Conservation (phyloP, 2,888 invertebrate species). For the Drosophila mimica region DNA sequence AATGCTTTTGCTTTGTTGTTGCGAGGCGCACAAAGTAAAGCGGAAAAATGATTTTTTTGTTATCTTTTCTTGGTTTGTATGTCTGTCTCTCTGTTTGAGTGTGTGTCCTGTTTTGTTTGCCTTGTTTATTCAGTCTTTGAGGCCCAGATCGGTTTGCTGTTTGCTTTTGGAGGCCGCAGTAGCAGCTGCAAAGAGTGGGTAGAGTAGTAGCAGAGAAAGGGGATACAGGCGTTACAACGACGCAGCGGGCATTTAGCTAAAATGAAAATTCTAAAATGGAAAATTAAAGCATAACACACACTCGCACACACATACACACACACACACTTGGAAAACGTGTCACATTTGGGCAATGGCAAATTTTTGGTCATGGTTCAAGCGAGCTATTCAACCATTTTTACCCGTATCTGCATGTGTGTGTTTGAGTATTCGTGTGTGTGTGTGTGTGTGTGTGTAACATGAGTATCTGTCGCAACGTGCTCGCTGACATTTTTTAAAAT, state of each 20-base stretch:
- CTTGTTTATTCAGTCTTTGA: constrained; percentile 73
- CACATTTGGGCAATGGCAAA: constrained; percentile 37
- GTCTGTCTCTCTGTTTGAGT: background rate
- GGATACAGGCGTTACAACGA: background rate
- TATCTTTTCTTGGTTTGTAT: constrained; percentile 23
- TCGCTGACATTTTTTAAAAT: constrained; percentile 35
- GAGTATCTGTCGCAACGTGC: constrained; percentile 27
- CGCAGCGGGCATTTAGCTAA: constrained; percentile 38
- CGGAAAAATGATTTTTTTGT: constrained; percentile 60
- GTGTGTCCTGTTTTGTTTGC: constrained; percentile 56
- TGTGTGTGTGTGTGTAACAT: constrained; percentile 10
- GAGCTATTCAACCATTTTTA: constrained; percentile 38
- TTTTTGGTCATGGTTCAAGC: constrained; percentile 37
- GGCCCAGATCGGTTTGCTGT: constrained; percentile 55
- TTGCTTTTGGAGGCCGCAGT: constrained; percentile 39
- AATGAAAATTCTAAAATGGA: constrained; percentile 49
- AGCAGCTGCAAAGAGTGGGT: background rate
- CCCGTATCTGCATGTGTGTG: constrained; percentile 14
- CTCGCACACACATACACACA: constrained; percentile 4
- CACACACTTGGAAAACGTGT: constrained; percentile 5
- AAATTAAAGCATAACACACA: constrained; percentile 72
- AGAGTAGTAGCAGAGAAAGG: background rate
- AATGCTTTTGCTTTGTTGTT: constrained; percentile 50
- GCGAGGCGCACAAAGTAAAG: constrained; percentile 50
- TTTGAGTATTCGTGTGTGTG: background rate